Percentiles rank a stretch among this genome's conserved stretches.
Evolutionary conservation across 2,797 vertebrate species (phyloP).

Genomic region (Poeciliopsis turneri): DNA sequence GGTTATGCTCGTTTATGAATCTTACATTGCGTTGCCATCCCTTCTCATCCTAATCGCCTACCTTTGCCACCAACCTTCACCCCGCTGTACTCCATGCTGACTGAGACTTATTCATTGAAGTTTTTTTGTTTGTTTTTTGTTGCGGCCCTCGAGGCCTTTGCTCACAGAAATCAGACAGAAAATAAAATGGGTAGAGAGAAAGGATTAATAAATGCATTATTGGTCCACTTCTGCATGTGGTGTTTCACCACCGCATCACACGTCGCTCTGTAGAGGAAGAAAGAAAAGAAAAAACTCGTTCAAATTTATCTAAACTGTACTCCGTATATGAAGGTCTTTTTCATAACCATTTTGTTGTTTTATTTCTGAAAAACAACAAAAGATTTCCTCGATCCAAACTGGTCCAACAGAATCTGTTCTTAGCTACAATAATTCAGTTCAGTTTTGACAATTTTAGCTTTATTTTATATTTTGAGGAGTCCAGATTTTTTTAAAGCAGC

Average conservation of each 20-base stretch:
- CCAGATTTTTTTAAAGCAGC: not conserved
- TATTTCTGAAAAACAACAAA: not conserved
- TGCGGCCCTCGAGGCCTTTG: not conserved
- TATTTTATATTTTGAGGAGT: not conserved
- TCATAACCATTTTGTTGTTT: not conserved
- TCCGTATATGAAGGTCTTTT: not conserved
- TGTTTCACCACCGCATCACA: not conserved
- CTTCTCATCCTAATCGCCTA: not conserved
- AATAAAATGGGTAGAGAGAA: not conserved
- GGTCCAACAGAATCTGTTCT: not conserved
- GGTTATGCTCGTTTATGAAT: not conserved
- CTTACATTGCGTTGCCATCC: not conserved
- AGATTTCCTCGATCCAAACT: not conserved
- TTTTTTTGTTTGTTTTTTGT: not conserved
- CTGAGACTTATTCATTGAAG: not conserved
- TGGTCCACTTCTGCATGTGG: not conserved
- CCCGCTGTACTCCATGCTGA: not conserved
- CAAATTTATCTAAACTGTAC: not conserved
- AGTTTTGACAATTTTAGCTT: not conserved
- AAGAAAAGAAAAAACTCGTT: no score
- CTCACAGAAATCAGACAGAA: no score
- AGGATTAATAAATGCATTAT: not conserved
- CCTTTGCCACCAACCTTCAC: not conserved
- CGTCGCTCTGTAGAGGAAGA: not conserved
- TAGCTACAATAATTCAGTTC: not conserved